These are phyloP conservation scores for Dromococcyx pavoninus DNA, from an alignment of 2,797 vertebrate species.

Conservation along the genomic window DNA sequence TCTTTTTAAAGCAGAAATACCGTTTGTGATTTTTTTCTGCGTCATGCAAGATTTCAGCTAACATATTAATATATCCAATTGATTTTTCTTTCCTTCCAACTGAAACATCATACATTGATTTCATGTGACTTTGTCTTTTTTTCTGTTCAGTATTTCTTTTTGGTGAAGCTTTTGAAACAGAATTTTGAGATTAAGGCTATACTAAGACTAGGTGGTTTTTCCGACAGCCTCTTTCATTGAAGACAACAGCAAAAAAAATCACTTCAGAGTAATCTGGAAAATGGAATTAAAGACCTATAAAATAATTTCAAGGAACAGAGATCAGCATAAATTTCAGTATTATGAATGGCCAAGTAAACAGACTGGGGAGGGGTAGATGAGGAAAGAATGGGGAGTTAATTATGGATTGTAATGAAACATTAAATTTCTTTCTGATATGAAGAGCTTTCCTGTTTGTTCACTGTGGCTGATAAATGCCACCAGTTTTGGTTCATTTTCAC, in stretches of 20 bases:
- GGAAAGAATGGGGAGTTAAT: not conserved
- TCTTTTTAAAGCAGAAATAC: not conserved
- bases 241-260: not conserved
- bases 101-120: not conserved
- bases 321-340: not conserved
- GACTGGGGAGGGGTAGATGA: not conserved
- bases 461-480: constrained; percentile 12
- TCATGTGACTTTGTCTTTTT: not conserved
- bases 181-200: not conserved
- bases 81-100: not conserved
- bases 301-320: not conserved
- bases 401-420: not conserved
- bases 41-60: not conserved
- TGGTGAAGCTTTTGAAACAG: not conserved
- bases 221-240: not conserved
- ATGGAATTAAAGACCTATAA: not conserved
- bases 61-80: not conserved
- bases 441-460: not conserved
- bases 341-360: not conserved
- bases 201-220: not conserved
- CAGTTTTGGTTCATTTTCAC: not conserved
- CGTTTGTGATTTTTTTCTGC: not conserved
- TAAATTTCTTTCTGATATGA: not conserved
- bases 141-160: not conserved
- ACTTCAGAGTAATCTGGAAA: not conserved